Base-by-base conservation (phyloP, 2,113 vertebrate species). In the Trematomus loennbergii region DNA sequence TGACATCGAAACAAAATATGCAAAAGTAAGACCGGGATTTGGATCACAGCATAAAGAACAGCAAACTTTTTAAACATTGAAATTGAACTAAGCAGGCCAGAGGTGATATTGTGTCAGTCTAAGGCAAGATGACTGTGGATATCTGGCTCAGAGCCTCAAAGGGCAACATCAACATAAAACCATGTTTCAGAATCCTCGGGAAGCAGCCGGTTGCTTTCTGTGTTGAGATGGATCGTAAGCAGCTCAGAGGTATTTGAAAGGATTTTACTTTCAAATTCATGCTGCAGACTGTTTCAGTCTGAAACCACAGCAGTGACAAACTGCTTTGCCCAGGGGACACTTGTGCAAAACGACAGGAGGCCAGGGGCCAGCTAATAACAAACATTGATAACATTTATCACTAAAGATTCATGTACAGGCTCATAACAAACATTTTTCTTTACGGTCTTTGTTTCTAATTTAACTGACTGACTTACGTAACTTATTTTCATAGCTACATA, bases 181-280 rank as follows among this genome's bases (percentile, higher is more conserved):
- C 10, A 16, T 50, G 49, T 15, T 20, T 9, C 12, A 20, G 18
- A 22, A 9, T 25, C 3, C 36, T 15, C 33, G 68, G 16, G 54
- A 58, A 18, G 68, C 43, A 5, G 22, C 7, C 8, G 36, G 36
- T 58, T 46, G 12, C 15, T 20, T n/a, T 60, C 20, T 36, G 18
- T 59, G 25, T 50, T 25, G 5, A 20, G 20, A 64, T 20, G 18
- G 9, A n/a, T 29, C 1, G 13, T 9, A 53, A 29, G 13, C 53
- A 58, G 12, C 53, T 22, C 8, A 12, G 4, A 2, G n/a, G 20
- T 18, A 11, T 25, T 40, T 16, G 16, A 9, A 74, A 6, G 18
- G 33, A 74, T 74, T 36, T 60, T 66, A 58, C 43, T 36, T 60
- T 52, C 29, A 29, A n/a, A 68, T 59, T 18, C 13, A 18, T 20